Percentiles rank a stretch among this genome's conserved stretches.
phyloP scores from a whole-genome alignment of 2,113 vertebrate genomes.

The Nansenia antarctica region DNA sequence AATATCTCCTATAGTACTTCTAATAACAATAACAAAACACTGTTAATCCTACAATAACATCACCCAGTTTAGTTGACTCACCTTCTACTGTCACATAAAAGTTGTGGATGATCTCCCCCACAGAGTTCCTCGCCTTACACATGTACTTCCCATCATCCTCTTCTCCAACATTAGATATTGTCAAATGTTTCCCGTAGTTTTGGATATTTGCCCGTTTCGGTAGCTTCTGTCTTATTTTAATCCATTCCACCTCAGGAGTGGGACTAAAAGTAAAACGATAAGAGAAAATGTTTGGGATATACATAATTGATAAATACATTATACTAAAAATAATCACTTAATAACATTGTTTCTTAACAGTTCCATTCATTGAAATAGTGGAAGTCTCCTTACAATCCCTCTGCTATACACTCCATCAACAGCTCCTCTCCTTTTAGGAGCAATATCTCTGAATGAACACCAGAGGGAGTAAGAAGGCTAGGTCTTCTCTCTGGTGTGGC shows the following conservation, averaged over 20 bases:
- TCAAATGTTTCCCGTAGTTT: constrained; percentile 81
- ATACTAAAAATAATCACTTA: not conserved
- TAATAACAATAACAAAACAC: too few species aligned
- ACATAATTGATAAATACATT: not conserved
- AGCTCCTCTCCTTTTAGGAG: constrained; percentile 84
- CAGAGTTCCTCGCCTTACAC: constrained; percentile 82
- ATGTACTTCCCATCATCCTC: constrained; percentile 83
- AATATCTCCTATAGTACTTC: too few species aligned
- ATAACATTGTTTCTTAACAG: not conserved
- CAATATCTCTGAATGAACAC: constrained; percentile 72
- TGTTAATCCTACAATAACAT: too few species aligned
- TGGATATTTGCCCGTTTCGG: constrained; percentile 57
- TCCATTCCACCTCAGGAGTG: constrained; percentile 84
- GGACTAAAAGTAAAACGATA: constrained; percentile 72
- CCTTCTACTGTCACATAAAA: constrained; percentile 88
- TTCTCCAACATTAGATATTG: constrained; percentile 75
- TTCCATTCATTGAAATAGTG: not conserved
- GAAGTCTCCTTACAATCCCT: constrained; percentile 86
- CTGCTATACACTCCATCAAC: constrained; percentile 89
- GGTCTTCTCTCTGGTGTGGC: constrained; percentile 81
- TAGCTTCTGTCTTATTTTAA: constrained; percentile 73
- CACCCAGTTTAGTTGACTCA: constrained; percentile 64
- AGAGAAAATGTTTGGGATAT: not conserved
- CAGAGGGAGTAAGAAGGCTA: constrained; percentile 84
- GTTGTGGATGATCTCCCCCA: constrained; percentile 77